A percentile compares a stretch with the other conserved stretches of the same genome.
Evolutionary conservation across 2,797 vertebrate genomes (phyloP).

Genomic region (Pseudochirops cupreus): DNA sequence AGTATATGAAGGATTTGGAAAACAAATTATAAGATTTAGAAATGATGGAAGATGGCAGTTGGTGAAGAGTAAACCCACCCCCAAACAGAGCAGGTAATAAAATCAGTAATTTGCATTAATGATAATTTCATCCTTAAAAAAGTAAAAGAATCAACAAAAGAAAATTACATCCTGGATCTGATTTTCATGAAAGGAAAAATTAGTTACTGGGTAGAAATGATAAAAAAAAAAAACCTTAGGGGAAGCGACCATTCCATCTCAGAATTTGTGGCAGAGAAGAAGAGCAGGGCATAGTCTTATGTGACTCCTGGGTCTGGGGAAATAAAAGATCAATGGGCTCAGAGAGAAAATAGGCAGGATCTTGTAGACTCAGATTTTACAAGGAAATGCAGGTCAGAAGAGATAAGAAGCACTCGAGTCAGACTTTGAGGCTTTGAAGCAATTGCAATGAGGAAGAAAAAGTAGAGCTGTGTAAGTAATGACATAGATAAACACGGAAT

Average conservation of each 20-base stretch:
- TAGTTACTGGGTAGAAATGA: neutral
- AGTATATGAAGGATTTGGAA: neutral
- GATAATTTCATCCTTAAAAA: neutral
- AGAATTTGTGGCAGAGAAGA: neutral
- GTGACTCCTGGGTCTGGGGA: neutral
- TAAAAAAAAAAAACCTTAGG: neutral
- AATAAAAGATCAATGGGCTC: neutral
- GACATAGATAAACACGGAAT: neutral
- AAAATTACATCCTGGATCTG: neutral
- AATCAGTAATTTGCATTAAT: neutral
- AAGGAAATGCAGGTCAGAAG: neutral
- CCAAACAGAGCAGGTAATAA: neutral
- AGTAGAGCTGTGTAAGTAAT: neutral
- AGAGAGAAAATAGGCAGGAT: neutral
- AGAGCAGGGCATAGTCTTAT: neutral
- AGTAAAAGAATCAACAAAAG: neutral
- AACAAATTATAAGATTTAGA: neutral
- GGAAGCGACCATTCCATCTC: neutral
- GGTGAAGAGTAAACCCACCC: neutral
- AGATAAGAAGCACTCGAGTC: neutral
- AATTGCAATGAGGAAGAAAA: neutral
- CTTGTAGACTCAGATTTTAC: neutral
- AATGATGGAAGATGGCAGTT: neutral
- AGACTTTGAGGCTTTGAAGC: neutral
- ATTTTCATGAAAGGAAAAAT: constrained; percentile 1